These are phyloP conservation scores for Crotalus helleri DNA, from an alignment of 2,113 vertebrate species.

Conservation along the genomic window DNA sequence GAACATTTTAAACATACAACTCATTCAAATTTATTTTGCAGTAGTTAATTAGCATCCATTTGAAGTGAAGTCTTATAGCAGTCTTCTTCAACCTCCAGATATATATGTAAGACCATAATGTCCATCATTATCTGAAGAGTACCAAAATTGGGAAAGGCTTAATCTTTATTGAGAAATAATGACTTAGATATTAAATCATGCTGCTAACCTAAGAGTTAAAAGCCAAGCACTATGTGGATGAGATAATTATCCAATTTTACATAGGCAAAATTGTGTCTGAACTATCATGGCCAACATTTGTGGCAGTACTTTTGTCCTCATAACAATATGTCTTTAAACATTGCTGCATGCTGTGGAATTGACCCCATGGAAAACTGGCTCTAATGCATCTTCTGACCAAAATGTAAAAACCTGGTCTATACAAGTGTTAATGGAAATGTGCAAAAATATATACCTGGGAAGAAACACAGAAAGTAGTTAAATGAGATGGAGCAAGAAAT, in stretches of 20 bases:
- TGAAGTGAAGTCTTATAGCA: not conserved
- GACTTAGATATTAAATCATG: not conserved
- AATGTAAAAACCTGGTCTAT: not conserved
- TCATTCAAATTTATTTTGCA: not conserved
- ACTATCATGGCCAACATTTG: not conserved
- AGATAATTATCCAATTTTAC: not conserved
- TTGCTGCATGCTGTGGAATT: not conserved
- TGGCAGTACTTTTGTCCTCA: not conserved
- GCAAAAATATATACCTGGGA: not conserved
- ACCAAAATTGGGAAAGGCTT: not conserved
- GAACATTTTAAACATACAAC: too few species aligned
- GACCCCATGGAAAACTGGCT: not conserved
- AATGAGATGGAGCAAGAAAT: not conserved
- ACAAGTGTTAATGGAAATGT: not conserved
- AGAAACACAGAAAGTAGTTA: not conserved
- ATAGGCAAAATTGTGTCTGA: not conserved
- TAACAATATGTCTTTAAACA: not conserved
- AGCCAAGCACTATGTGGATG: not conserved
- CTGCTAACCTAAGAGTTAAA: not conserved
- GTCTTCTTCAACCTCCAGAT: not conserved
- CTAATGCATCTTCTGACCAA: not conserved
- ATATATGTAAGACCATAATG: not conserved
- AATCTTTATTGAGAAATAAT: not conserved
- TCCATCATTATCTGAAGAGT: not conserved
- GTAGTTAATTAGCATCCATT: not conserved